Base-by-base conservation (phyloP, 2,797 vertebrate species). In the Sphaeramia orbicularis region DNA sequence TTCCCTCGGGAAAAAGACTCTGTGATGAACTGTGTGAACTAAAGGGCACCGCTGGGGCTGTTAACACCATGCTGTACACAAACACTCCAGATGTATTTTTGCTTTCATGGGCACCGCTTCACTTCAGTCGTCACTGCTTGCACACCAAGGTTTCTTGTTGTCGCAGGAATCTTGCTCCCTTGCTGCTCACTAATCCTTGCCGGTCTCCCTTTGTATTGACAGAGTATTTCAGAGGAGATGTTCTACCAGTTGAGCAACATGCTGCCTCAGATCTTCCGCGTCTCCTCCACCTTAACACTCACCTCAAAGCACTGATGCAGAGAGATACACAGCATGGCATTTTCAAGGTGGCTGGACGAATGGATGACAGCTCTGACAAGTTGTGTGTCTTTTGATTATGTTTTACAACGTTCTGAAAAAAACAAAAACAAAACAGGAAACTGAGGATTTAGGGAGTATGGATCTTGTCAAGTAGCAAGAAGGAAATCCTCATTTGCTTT, bases 141-240 rank as follows among this genome's bases (percentile, higher is more conserved):
- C 42, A 32, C 10, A 37, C 7, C 6, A 30, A 18, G 10, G 19
- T 7, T 24, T 2, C 12, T 16, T 49, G 11, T 7, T 35, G 47
- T 60, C 47, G 14, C n/a, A 52, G 14, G 37, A 50, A 57, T 43
- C 65, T 47, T 55, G 1, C 3, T 48, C 40, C 21, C 3, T 12
- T 24, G 27, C 21, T 67, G 58, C 37, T 53, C 45, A n/a, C 53
- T 74, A 73, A 83, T 48, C 51, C 36, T 21, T 27, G 2, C 12
- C 55, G 6, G 2, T 57, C 7, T 60, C 64, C 87, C 47, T 74
- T 32, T 81, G 50, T 65, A 0, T 84, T 78, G 12, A 54, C 94
- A 99, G 97, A 98, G 94, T 73, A 98, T 99, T 90, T 99, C 97
- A 21, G 97, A 99, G 78, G 97, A 99, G 83, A 98, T 99, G 97